Evolutionary conservation across 1,140 invertebrate genomes (phyloP), one percentile per base, ranked within the genome.

Genomic region (Daktulosphaira vitifoliae): DNA sequence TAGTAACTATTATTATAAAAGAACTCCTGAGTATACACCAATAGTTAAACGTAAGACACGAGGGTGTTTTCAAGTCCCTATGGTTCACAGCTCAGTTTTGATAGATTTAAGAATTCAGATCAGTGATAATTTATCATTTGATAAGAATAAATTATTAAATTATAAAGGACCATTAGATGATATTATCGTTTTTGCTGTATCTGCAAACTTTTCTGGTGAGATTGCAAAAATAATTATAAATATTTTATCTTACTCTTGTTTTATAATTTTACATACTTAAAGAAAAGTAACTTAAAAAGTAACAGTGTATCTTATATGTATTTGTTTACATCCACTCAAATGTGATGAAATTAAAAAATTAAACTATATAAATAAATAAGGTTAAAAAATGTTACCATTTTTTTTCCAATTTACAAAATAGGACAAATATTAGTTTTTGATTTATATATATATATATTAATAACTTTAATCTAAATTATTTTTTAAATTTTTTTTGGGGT

Each of bases 181-280:
- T 75, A 94, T 98, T 39, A 96, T 98, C 70, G 82, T 87, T 11
- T 98, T 99, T 80, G 92, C 93, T 6, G 71, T 88, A 8, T 87
- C 85, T 66, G 93, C 95, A 11, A 87, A 85, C 72, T 78, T 76
- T 69, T 81, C 82, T 71, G 81, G 83, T 84, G 75, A 76, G 72
- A 68, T 52, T 67, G 7, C 59, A 71, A 62, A 53, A 38, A 51
- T 71, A n/a, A n/a, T n/a, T n/a, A n/a, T n/a, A n/a, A n/a, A n/a
- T n/a, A n/a, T n/a, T n/a, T n/a, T n/a, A n/a, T n/a, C n/a, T n/a
- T 69, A 29, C 29, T 68, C 79, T 59, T 67, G 42, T 15, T 51
- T 29, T 39, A 33, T 65, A 38, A 8, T n/a, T n/a, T n/a, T n/a
- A n/a, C n/a, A n/a, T n/a, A n/a, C n/a, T n/a, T n/a, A n/a, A n/a